Conservation (phyloP, 2,113 vertebrate species). For the Coregonus clupeaformis region DNA sequence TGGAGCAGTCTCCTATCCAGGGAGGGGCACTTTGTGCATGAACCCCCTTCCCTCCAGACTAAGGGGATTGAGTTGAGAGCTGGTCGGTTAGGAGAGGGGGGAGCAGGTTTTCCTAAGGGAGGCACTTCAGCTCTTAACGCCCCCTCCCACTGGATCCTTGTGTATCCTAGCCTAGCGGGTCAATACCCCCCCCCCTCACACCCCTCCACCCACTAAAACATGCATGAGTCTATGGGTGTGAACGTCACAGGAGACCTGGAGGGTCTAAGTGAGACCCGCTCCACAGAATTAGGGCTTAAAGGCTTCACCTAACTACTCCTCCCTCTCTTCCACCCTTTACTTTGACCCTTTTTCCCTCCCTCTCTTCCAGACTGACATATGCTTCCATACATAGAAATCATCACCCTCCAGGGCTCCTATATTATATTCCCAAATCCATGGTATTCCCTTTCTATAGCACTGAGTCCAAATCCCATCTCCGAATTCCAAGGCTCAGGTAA, state of each 20-base stretch:
- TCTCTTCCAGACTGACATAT: conserved; percentile 42
- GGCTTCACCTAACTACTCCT: conserved; percentile 39
- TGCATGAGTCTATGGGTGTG: conserved; percentile 69
- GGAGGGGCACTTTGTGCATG: conserved; percentile 35
- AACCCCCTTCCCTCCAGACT: conserved; percentile 31
- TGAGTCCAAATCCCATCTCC: conserved; percentile 12
- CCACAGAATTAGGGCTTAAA: conserved; percentile 62
- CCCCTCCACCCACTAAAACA: conserved; percentile 69
- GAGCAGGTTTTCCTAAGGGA: conserved; percentile 62
- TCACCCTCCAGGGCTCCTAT: conserved; percentile 17
- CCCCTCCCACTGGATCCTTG: conserved; percentile 59
- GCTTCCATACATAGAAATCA: conserved; percentile 44
- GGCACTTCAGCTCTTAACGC: conserved; percentile 58
- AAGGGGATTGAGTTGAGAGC: conserved; percentile 16
- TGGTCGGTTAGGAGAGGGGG: conserved; percentile 37
- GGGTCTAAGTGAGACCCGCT: conserved; percentile 61
- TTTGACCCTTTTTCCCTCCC: neutral
- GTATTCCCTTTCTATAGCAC: conserved; percentile 31
- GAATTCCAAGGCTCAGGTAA: too few species aligned
- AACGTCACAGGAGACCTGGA: conserved; percentile 50
- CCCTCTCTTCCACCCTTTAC: conserved; percentile 1
- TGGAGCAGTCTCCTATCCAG: conserved; percentile 34
- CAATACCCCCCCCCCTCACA: conserved; percentile 58
- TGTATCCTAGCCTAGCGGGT: conserved; percentile 61
- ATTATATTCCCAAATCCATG: conserved; percentile 30